Evolutionary conservation across 2,888 invertebrate species (phyloP), one percentile per base, ranked within the genome.

Genomic region (Drosophila rellima): DNA sequence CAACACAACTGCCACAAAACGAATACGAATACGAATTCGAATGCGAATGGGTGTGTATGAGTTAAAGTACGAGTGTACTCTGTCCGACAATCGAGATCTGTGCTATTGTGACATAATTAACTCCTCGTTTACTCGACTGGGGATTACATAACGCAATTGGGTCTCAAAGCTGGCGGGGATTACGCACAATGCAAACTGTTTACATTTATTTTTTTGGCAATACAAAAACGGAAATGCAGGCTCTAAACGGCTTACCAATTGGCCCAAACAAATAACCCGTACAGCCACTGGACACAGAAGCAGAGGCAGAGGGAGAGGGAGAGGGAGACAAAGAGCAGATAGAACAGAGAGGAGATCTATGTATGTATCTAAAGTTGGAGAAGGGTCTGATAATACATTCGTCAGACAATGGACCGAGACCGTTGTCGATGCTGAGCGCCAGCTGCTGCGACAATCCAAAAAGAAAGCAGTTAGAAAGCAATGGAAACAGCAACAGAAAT

Each of bases 201-300:
- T 85, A 73, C 83, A 74, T 76, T 83, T 83, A 85, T 55, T 83
- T 83, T 83, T 83, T 55, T 83, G 86, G 86, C 83, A 86, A 84
- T 65, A 74, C 17, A 39, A 26, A 52, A 75, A 68, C 82, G 86
- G 80, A 85, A 85, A 85, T 83, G 86, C 83, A 82, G 31, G 83
- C 86, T 84, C 66, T 80, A 68, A 80, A 77, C 78, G 63, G 79
- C 80, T 74, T 74, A 70, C 74, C 50, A 56, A 64, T 64, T 70
- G 77, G 42, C 55, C 78, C 79, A 70, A 83, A 83, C 86, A 82
- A 83, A 83, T 85, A 83, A 83, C 83, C 83, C 86, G 86, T 83
- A 86, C 83, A 29, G n/a, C 37, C 37, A 50, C 54, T 23, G 48
- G 50, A 63, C 20, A 15, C 55, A 51, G 17, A 29, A 56, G 42